phyloP scores from a whole-genome alignment of 1,140 invertebrate species.

The Apolygus lucorum region DNA sequence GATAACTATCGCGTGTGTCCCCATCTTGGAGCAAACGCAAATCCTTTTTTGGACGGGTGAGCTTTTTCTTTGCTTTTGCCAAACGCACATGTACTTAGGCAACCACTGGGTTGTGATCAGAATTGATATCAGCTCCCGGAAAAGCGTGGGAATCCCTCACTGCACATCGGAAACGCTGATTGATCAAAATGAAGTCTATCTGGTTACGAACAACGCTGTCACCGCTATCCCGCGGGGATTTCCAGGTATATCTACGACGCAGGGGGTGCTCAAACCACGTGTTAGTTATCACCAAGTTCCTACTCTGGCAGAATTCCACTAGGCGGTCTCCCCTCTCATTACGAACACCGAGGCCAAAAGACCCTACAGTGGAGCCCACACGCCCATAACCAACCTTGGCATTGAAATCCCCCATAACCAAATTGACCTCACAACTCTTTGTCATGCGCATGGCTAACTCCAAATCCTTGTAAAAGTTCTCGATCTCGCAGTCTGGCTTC shows the following conservation, averaged over 20 bases:
- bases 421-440: constrained; percentile 8
- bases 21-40: no score
- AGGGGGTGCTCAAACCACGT: constrained; percentile 36
- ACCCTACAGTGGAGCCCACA: not conserved
- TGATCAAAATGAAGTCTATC: not conserved
- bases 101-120: not conserved
- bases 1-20: no score
- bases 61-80: no score
- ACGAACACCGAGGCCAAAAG: constrained; percentile 17
- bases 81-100: no score
- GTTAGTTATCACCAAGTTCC: constrained; percentile 34
- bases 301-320: constrained; percentile 35
- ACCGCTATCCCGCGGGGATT: constrained; percentile 23
- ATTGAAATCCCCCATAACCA: constrained; percentile 25
- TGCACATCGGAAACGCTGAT: not conserved
- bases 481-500: constrained; percentile 16
- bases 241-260: constrained; percentile 38
- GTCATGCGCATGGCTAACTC: constrained; percentile 13
- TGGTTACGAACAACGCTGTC: not conserved
- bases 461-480: constrained; percentile 23
- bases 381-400: constrained; percentile 19
- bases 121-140: not conserved
- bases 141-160: not conserved
- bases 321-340: constrained; percentile 33
- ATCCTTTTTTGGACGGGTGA: no score